Conservation (phyloP, 2,113 vertebrate genomes). For the Asarcornis scutulata region DNA sequence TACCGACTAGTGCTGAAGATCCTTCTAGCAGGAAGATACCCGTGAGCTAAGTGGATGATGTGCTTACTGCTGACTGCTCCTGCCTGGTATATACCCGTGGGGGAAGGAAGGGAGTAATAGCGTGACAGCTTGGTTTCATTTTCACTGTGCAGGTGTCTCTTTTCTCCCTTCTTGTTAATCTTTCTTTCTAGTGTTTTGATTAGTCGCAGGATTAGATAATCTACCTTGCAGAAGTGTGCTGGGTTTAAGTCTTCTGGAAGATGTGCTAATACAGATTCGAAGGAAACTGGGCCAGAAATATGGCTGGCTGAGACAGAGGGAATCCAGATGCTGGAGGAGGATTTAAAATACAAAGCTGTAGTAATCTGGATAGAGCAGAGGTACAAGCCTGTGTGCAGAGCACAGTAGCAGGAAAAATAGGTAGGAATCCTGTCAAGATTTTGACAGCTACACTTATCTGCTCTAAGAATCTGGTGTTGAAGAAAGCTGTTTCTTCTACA, state of each 20-base stretch:
- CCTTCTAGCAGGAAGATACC: neutral
- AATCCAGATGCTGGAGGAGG: slow-evolving; percentile 5
- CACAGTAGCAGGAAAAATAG: slow-evolving; percentile 11
- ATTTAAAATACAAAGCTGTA: neutral
- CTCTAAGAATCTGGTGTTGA: neutral
- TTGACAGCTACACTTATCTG: neutral
- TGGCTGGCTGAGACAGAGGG: neutral
- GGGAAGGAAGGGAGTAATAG: neutral
- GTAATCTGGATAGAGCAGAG: neutral
- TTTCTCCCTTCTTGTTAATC: neutral
- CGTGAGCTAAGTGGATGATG: neutral
- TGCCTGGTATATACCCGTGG: neutral
- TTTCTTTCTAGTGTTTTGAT: slow-evolving; percentile 1
- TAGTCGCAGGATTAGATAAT: slow-evolving; percentile 25
- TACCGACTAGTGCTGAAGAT: neutral
- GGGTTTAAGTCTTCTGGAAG: slow-evolving; percentile 34
- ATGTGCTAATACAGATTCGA: neutral
- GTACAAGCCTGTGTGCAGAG: neutral
- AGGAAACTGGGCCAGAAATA: slow-evolving; percentile 23
- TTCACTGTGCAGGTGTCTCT: neutral
- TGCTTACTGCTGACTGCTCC: neutral
- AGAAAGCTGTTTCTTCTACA: neutral
- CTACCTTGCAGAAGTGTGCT: neutral
- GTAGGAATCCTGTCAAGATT: neutral
- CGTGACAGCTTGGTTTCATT: neutral